Evolutionary conservation across 2,888 invertebrate species (phyloP).

Genomic region (Dilophus febrilis): DNA sequence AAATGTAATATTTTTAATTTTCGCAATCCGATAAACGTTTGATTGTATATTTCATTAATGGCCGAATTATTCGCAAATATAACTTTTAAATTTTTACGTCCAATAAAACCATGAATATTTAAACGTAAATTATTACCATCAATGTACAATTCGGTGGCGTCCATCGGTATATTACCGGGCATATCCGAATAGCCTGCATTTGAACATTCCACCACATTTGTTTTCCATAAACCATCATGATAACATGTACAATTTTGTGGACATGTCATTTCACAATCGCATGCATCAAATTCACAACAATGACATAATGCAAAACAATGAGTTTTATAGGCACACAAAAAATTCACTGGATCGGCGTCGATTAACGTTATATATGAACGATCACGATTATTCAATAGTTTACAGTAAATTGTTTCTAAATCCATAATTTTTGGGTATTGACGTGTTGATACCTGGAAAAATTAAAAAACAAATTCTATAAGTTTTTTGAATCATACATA

Average conservation of each 20-base stretch:
- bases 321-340: slow-evolving; percentile 79
- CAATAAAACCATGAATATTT: slow-evolving; percentile 78
- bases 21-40: slow-evolving; percentile 76
- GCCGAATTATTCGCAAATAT: slow-evolving; percentile 79
- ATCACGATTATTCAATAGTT: slow-evolving; percentile 68
- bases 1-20: slow-evolving; percentile 65
- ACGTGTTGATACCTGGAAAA: slow-evolving; percentile 43
- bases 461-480: too few relatives aligned
- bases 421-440: slow-evolving; percentile 87
- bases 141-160: slow-evolving; percentile 85
- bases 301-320: slow-evolving; percentile 85
- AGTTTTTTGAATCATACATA: too few relatives aligned
- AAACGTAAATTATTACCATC: slow-evolving; percentile 82
- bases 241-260: slow-evolving; percentile 88
- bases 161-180: slow-evolving; percentile 83
- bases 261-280: slow-evolving; percentile 95
- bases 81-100: slow-evolving; percentile 74
- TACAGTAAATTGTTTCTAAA: slow-evolving; percentile 76
- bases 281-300: slow-evolving; percentile 92
- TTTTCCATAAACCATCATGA: slow-evolving; percentile 85
- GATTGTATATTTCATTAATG: slow-evolving; percentile 69
- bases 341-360: slow-evolving; percentile 75
- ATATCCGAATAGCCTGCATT: slow-evolving; percentile 62
- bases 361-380: slow-evolving; percentile 69
- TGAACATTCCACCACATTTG: slow-evolving; percentile 84